Conservation (phyloP, 2,113 vertebrate species). For the Motacilla alba region DNA sequence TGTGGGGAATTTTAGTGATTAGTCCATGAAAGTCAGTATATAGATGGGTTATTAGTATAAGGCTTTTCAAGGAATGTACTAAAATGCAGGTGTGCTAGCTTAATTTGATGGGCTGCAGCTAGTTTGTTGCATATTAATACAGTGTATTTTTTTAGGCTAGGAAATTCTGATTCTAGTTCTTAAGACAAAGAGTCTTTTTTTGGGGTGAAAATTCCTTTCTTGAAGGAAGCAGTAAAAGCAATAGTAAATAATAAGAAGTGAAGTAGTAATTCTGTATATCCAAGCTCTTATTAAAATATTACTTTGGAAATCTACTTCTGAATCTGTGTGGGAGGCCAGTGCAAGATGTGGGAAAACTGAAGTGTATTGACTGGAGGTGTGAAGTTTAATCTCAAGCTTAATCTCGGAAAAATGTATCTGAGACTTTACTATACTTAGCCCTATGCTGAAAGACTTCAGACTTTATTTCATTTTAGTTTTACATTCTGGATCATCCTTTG, state of each 20-base stretch:
- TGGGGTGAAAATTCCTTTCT: neutral
- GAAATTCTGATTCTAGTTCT: neutral
- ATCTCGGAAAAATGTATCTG: neutral
- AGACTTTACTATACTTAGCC: neutral
- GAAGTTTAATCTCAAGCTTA: neutral
- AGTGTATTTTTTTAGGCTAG: neutral
- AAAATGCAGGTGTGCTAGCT: neutral
- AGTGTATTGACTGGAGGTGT: neutral
- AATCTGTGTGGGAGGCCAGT: neutral
- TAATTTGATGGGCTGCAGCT: neutral
- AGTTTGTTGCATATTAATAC: neutral
- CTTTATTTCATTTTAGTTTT: neutral
- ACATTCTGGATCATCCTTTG: neutral
- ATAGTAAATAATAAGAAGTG: neutral
- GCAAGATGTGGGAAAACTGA: neutral
- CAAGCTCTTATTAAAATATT: neutral
- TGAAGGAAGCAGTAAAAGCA: neutral
- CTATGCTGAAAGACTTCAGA: neutral
- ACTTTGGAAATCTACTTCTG: neutral
- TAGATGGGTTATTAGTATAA: neutral
- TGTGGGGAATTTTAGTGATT: constrained; percentile 40
- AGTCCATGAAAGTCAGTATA: constrained; percentile 25
- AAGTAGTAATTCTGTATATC: neutral
- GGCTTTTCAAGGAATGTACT: neutral
- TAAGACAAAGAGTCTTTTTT: neutral